Evolutionary conservation across 2,113 vertebrate genomes (phyloP), one percentile per base, ranked within the genome.

Genomic region (Embiotoca jacksoni): DNA sequence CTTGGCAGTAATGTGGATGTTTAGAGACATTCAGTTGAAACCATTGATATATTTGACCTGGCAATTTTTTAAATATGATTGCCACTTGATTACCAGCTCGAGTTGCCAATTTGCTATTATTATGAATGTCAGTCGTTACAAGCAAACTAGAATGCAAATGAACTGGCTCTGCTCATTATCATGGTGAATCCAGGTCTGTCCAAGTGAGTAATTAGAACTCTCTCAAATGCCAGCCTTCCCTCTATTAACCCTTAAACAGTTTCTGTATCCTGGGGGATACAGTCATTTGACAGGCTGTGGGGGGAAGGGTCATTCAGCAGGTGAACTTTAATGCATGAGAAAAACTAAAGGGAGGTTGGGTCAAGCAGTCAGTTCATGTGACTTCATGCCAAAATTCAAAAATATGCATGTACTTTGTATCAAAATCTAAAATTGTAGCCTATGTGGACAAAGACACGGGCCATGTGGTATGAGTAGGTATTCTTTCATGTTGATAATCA

Each of bases 141-240:
- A 14, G 53, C 76, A 67, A 31, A 1, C 2, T 14, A n/a, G 80
- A 84, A 89, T 91, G 84, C 74, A 86, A 90, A 87, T 87, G n/a
- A 81, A 69, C 37, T 36, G 23, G 49, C 23, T 23, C 39, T 30
- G 23, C 33, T 62, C 36, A 59, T 69, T 63, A 56, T 76, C 59
- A 59, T 39, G 16, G 10, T 37, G 15, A 50, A 67, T 57, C 11
- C 41, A 53, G 8, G 31, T 72, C 2, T 54, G 46, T 80, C 9
- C 23, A 55, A 39, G 16, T 46, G 53, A 69, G 50, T 13, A 41
- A 63, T 37, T 35, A 60, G 52, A 73, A 73, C 64, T 80, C n/a
- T 54, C 39, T 44, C 8, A 78, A 78, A 84, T 80, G 70, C 63
- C 69, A 82, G 14, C 6, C 4, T 54, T 37, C 1, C 14, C 9